Percentiles rank a stretch among this genome's conserved stretches.
Evolutionary conservation across 2,888 invertebrate genomes (phyloP).

Genomic region (Lepidochrysops patricia): DNA sequence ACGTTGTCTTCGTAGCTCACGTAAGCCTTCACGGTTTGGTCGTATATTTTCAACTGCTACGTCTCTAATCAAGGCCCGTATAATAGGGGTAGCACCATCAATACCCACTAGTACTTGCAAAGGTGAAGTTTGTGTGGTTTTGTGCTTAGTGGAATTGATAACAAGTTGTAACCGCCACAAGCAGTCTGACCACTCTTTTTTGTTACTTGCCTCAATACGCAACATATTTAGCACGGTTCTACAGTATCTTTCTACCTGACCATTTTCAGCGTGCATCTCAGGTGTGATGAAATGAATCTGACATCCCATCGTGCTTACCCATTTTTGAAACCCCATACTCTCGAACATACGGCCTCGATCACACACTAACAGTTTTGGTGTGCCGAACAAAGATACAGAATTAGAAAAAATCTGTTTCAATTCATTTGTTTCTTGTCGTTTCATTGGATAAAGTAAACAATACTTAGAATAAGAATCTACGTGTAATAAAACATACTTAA

Average conservation of each 20-base stretch:
- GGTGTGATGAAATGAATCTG: conserved; percentile 22
- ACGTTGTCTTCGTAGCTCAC: conserved; percentile 11
- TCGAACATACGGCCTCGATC: conserved; percentile 20
- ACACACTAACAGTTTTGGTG: conserved; percentile 15
- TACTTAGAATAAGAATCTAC: not conserved
- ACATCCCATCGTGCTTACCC: conserved; percentile 7
- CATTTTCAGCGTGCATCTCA: conserved; percentile 24
- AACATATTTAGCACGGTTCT: conserved; percentile 20
- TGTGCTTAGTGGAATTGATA: conserved; percentile 20
- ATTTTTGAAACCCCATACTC: not conserved
- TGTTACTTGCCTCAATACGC: conserved; percentile 15
- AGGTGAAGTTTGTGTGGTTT: conserved; percentile 20
- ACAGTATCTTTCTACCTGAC: conserved; percentile 24
- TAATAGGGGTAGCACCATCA: conserved; percentile 20
- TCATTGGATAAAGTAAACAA: conserved; percentile 20
- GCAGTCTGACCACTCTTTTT: conserved; percentile 16
- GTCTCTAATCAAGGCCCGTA: conserved; percentile 20
- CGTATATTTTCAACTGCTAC: conserved; percentile 14
- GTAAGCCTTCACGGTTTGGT: conserved; percentile 16
- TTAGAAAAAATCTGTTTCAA: not conserved
- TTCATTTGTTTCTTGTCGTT: conserved; percentile 22
- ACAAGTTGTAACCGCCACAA: conserved; percentile 20
- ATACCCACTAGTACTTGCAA: conserved; percentile 19
- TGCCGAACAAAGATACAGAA: conserved; percentile 18
- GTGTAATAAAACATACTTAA: not conserved